Evolutionary conservation across 2,888 invertebrate species (phyloP).

Genomic region (Sphinx pinastri): DNA sequence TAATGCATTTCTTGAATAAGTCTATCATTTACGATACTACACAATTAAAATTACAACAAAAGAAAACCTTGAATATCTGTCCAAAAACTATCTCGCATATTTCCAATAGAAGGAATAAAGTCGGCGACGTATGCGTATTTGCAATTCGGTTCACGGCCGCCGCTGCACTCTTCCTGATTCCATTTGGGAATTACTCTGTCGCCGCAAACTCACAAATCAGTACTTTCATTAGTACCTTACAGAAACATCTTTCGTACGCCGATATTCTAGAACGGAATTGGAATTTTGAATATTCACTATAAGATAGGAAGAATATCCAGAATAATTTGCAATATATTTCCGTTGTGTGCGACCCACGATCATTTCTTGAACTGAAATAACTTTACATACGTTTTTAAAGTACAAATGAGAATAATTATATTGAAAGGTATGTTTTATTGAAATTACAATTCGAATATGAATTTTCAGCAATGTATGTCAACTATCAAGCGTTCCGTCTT

Average conservation of each 20-base stretch:
- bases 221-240: slow-evolving; percentile 69
- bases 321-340: too few relatives aligned
- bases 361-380: too few relatives aligned
- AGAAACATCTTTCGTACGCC: slow-evolving; percentile 21
- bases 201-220: slow-evolving; percentile 79
- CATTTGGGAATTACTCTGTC: slow-evolving; percentile 81
- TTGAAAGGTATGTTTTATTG: too few relatives aligned
- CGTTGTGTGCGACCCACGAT: too few relatives aligned
- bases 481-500: background rate
- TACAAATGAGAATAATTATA: too few relatives aligned
- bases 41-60: background rate
- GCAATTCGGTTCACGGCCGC: slow-evolving; percentile 73
- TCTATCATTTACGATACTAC: too few relatives aligned
- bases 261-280: background rate
- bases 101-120: slow-evolving; percentile 59
- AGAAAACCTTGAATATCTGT: background rate
- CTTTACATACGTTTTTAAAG: too few relatives aligned
- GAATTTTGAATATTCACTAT: background rate
- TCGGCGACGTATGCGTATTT: slow-evolving; percentile 75
- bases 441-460: too few relatives aligned
- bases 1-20: too few relatives aligned
- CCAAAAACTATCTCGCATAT: slow-evolving; percentile 29
- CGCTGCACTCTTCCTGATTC: slow-evolving; percentile 81
- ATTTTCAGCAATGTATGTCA: background rate
- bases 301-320: too few relatives aligned